phyloP scores from a whole-genome alignment of 1,140 invertebrate genomes.

The Rhynchophorus ferrugineus region DNA sequence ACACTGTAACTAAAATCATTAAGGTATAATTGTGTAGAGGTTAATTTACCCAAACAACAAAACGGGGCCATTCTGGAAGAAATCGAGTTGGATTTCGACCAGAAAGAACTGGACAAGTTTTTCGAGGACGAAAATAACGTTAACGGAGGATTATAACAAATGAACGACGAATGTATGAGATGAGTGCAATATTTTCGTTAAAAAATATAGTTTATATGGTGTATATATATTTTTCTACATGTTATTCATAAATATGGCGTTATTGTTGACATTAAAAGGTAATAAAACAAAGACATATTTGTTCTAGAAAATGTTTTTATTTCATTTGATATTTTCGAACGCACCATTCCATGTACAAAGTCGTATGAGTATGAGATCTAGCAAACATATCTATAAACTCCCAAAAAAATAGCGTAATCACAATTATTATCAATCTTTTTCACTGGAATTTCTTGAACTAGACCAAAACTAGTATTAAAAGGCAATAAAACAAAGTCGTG shows the following conservation, averaged over 20 bases:
- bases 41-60: conserved; percentile 33
- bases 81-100: conserved; percentile 38
- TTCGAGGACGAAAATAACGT: conserved; percentile 26
- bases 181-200: neutral
- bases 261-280: neutral
- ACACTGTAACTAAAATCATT: neutral
- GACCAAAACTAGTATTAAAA: neutral
- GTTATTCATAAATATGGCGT: neutral
- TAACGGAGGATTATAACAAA: too few relatives aligned
- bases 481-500: neutral
- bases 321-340: neutral
- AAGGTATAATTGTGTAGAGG: conserved; percentile 28
- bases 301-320: neutral
- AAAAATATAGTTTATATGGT: neutral
- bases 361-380: conserved; percentile 24
- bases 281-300: neutral
- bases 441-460: too few relatives aligned
- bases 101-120: conserved; percentile 37
- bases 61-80: conserved; percentile 38
- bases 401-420: too few relatives aligned
- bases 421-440: too few relatives aligned
- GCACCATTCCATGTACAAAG: conserved; percentile 11
- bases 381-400: conserved; percentile 23
- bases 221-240: neutral
- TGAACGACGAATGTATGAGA: too few relatives aligned